phyloP scores from a whole-genome alignment of 2,888 invertebrate species.

The Aphodius sticticus region DNA sequence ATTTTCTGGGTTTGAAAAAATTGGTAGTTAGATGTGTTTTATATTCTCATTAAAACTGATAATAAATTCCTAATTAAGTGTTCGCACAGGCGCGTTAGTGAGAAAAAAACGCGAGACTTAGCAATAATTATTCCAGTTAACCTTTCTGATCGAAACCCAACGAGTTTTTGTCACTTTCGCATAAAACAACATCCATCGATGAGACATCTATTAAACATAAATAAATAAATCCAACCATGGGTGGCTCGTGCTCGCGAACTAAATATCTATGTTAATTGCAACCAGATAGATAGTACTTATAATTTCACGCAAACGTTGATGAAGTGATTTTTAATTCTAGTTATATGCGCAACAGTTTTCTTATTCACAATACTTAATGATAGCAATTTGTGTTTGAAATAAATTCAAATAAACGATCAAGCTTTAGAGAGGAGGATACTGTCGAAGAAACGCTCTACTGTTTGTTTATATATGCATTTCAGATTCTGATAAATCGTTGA shows the following conservation, averaged over 20 bases:
- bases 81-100: not conserved
- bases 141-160: not conserved
- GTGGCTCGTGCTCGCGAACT: not conserved
- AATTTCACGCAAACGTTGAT: not conserved
- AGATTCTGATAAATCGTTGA: not conserved
- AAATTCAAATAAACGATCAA: not conserved
- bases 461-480: not conserved
- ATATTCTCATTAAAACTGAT: not conserved
- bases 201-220: not conserved
- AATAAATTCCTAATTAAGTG: not conserved
- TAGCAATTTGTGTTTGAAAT: not conserved
- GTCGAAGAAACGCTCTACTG: not conserved
- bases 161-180: not conserved
- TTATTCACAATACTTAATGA: not conserved
- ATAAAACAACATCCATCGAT: not conserved
- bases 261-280: not conserved
- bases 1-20: too few species aligned
- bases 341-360: not conserved
- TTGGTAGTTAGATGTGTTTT: too few species aligned
- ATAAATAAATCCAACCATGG: not conserved
- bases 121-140: not conserved
- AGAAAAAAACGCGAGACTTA: not conserved
- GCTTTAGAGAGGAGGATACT: not conserved
- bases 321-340: not conserved
- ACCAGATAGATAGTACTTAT: not conserved